These are phyloP conservation scores for Platichthys stellatus DNA, from an alignment of 2,113 vertebrate species.

Conservation along the genomic window DNA sequence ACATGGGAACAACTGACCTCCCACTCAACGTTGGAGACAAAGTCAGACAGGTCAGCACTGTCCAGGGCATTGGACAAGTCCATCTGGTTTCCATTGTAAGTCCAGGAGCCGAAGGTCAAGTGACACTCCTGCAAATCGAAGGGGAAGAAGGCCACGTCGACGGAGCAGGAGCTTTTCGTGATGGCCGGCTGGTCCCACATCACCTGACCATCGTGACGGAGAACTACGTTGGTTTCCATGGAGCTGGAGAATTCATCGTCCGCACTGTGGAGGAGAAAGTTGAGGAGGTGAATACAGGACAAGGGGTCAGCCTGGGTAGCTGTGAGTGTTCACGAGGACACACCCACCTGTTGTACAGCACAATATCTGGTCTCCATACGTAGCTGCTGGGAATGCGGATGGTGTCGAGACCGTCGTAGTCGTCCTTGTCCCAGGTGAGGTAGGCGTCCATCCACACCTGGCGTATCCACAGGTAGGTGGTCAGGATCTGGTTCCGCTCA, in stretches of 20 bases:
- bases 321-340: background rate
- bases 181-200: conserved; percentile 92
- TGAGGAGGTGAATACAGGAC: background rate
- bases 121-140: conserved; percentile 90
- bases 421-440: conserved; percentile 87
- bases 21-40: conserved; percentile 90
- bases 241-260: conserved; percentile 86
- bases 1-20: conserved; percentile 45
- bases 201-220: conserved; percentile 85
- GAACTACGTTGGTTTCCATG: conserved; percentile 91
- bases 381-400: conserved; percentile 91
- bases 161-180: conserved; percentile 92
- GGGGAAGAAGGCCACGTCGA: conserved; percentile 93
- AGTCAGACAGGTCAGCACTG: conserved; percentile 86
- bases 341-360: conserved; percentile 92
- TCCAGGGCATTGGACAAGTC: conserved; percentile 84
- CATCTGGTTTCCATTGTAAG: conserved; percentile 91
- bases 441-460: conserved; percentile 91
- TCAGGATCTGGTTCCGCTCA: conserved; percentile 82
- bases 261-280: conserved; percentile 74
- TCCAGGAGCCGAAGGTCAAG: conserved; percentile 95
- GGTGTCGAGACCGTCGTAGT: conserved; percentile 89
- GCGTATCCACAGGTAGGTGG: conserved; percentile 89
- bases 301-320: background rate
- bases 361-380: conserved; percentile 91